Conservation (phyloP, 2,113 vertebrate genomes). For the Megaceryle maxima region DNA sequence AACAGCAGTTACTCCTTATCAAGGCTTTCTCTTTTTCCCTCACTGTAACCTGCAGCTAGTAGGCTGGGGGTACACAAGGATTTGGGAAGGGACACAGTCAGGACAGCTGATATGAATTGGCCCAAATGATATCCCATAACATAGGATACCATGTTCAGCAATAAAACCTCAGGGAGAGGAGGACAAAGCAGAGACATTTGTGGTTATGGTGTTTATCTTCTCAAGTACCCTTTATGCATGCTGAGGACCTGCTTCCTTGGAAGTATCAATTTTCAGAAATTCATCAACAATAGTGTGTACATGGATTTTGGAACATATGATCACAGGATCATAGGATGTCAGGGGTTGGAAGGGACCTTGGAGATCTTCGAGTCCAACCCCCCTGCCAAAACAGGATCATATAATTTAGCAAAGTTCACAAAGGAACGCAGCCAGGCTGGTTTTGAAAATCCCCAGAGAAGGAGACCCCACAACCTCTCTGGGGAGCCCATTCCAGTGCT, state of each 20-base stretch:
- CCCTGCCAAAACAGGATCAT: too few species aligned
- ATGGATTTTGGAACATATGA: not conserved
- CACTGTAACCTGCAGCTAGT: fast-evolving
- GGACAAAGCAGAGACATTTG: not conserved
- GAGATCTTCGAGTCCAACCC: too few species aligned
- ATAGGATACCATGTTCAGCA: fast-evolving
- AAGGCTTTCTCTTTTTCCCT: not conserved
- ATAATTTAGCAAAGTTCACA: too few species aligned
- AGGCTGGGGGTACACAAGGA: not conserved
- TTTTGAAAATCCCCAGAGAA: too few species aligned
- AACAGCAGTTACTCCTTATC: not conserved
- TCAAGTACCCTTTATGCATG: fast-evolving
- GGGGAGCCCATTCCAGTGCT: too few species aligned
- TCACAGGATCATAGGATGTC: too few species aligned
- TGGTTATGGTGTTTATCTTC: not conserved
- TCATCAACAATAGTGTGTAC: not conserved
- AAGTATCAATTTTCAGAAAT: not conserved
- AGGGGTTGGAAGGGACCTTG: too few species aligned
- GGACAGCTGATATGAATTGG: not conserved
- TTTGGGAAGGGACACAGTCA: not conserved
- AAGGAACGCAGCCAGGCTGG: too few species aligned
- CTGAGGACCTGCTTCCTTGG: not conserved
- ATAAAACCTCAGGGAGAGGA: not conserved
- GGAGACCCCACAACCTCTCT: too few species aligned
- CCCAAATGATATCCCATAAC: not conserved